Conservation (phyloP, 2,113 vertebrate genomes). For the Coracopsis vasa region DNA sequence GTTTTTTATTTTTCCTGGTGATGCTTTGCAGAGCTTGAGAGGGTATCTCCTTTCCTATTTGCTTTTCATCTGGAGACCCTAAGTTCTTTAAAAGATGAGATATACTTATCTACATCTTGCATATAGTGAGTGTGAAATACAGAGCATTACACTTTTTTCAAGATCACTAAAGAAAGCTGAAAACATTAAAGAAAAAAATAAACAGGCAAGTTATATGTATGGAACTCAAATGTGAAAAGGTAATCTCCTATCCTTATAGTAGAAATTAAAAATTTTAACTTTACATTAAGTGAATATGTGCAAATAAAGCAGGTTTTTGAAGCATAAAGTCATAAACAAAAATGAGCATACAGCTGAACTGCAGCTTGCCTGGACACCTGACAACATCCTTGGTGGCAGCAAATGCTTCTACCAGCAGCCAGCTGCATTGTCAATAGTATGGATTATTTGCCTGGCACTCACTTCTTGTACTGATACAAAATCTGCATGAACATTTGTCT, state of each 20-base stretch:
- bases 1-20: neutral
- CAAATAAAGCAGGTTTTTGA: neutral
- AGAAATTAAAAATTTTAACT: neutral
- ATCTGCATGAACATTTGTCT: neutral
- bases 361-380: neutral
- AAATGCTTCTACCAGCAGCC: neutral
- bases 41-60: neutral
- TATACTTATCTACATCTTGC: accelerated
- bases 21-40: neutral
- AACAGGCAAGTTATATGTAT: neutral
- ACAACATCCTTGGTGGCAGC: too few species aligned
- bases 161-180: neutral
- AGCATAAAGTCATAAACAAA: neutral
- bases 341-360: neutral
- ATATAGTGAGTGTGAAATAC: neutral
- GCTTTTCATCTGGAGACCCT: neutral
- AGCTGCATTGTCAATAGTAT: accelerated
- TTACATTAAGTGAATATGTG: neutral
- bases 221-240: neutral
- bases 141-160: neutral
- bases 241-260: neutral
- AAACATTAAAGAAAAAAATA: neutral
- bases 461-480: neutral
- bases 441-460: neutral
- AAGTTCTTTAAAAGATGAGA: neutral